Percentiles rank a stretch among this genome's conserved stretches.
phyloP scores from a whole-genome alignment of 2,888 invertebrate genomes.

The Nomada ruficornis region DNA sequence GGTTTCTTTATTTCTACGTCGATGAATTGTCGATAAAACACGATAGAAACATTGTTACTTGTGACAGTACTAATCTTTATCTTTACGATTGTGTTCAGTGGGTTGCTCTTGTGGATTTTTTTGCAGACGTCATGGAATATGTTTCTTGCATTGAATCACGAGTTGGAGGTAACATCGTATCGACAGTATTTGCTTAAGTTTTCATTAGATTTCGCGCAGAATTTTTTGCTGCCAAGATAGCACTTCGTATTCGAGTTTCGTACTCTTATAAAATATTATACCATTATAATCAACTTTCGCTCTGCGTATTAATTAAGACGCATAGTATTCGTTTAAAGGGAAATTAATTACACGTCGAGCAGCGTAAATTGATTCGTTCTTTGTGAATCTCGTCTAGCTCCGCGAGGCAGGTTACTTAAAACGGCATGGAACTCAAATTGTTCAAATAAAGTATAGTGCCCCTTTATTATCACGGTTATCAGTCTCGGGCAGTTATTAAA shows the following conservation, averaged over 20 bases:
- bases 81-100: conserved; percentile 8
- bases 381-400: too few species aligned
- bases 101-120: background rate
- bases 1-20: background rate
- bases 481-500: conserved; percentile 18
- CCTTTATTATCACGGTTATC: conserved; percentile 23
- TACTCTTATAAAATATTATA: too few species aligned
- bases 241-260: too few species aligned
- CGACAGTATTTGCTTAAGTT: background rate
- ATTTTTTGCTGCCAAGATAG: too few species aligned
- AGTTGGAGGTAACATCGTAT: background rate
- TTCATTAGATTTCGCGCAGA: background rate
- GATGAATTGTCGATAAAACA: background rate
- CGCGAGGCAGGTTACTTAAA: background rate
- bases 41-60: background rate
- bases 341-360: background rate
- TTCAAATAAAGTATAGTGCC: background rate
- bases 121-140: too few species aligned
- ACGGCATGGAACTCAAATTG: background rate
- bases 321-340: background rate
- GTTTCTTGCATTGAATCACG: conserved; percentile 6
- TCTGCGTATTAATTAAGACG: too few species aligned
- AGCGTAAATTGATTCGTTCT: too few species aligned
- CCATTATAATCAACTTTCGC: too few species aligned
- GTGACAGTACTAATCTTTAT: conserved; percentile 7